phyloP scores from a whole-genome alignment of 2,113 vertebrate species.

The Scomber japonicus region DNA sequence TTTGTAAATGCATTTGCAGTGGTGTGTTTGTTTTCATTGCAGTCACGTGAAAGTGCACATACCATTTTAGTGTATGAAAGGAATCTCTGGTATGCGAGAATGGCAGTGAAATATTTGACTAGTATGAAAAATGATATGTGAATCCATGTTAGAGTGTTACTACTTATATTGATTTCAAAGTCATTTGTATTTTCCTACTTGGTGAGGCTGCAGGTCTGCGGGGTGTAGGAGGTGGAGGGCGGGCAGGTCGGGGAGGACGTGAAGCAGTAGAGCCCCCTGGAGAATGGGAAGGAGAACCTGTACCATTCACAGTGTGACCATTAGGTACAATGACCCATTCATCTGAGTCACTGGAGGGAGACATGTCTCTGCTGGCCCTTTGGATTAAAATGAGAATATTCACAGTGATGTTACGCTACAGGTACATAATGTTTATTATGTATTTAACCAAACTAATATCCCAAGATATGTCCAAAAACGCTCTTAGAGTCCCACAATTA shows the following conservation, averaged over 20 bases:
- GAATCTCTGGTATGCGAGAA: not conserved
- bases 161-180: not conserved
- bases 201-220: constrained; percentile 83
- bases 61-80: not conserved
- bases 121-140: not conserved
- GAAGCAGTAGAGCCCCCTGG: constrained; percentile 86
- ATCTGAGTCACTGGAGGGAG: constrained; percentile 87
- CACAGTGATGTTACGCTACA: not conserved
- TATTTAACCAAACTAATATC: not conserved
- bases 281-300: constrained; percentile 87
- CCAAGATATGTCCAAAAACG: not conserved
- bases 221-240: constrained; percentile 90
- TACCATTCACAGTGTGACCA: constrained; percentile 82
- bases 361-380: constrained; percentile 87
- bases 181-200: constrained; percentile 74
- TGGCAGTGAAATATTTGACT: not conserved
- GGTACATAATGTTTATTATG: not conserved
- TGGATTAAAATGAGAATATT: constrained; percentile 1
- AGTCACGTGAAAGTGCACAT: not conserved
- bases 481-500: not conserved
- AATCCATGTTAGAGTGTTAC: not conserved
- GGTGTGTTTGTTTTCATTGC: not conserved
- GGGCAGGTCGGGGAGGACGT: constrained; percentile 89
- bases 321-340: constrained; percentile 86
- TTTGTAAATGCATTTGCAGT: not conserved